A percentile compares a stretch with the other conserved stretches of the same genome.
Evolutionary conservation across 2,888 invertebrate species (phyloP).

Genomic region (Petrolisthes cinctipes): DNA sequence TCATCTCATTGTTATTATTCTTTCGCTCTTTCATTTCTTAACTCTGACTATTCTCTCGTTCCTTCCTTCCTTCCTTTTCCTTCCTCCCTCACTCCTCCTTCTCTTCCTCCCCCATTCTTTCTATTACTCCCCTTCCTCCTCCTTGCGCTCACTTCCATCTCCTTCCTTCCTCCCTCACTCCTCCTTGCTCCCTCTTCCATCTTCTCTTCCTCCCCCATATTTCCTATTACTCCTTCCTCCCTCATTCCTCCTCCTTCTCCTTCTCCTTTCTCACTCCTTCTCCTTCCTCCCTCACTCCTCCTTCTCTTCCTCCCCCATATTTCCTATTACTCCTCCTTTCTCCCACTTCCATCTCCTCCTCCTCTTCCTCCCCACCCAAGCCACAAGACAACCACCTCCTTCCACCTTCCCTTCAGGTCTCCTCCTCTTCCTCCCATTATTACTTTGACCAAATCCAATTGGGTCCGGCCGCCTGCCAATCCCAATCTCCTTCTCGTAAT

Average conservation of each 20-base stretch:
- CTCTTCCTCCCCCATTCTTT: not conserved
- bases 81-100: not conserved
- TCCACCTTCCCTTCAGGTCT: constrained; percentile 31
- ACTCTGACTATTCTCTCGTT: too few relatives aligned
- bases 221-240: not conserved
- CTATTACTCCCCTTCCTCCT: not conserved
- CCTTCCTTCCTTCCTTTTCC: not conserved
- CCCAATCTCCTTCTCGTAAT: constrained; percentile 58
- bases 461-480: constrained; percentile 56
- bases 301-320: not conserved
- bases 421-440: constrained; percentile 52
- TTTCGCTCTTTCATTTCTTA: too few relatives aligned
- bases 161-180: not conserved
- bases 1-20: too few relatives aligned
- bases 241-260: not conserved
- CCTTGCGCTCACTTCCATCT: not conserved
- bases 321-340: not conserved
- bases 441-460: constrained; percentile 59
- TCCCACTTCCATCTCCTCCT: constrained; percentile 1
- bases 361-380: not conserved
- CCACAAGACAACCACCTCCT: constrained; percentile 4
- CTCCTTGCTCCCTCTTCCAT: not conserved
- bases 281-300: not conserved
- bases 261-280: not conserved
- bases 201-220: not conserved